Percentiles rank a stretch among this genome's conserved stretches.
phyloP scores from a whole-genome alignment of 2,888 invertebrate species.

The Ornithoptera alexandrae region DNA sequence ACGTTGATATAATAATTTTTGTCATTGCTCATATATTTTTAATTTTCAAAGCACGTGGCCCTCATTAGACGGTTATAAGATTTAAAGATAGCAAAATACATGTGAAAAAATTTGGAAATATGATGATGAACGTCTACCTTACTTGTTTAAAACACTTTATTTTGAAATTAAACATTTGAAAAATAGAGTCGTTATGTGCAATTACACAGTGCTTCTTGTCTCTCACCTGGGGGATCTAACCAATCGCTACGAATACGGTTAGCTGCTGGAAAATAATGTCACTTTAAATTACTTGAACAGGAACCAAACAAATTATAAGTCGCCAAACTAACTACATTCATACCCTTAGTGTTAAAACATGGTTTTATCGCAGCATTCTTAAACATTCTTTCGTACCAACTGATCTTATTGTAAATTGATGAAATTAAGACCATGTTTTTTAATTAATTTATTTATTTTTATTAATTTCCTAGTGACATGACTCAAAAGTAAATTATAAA shows the following conservation, averaged over 20 bases:
- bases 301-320: constrained; percentile 12
- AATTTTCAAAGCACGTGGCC: no score
- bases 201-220: constrained; percentile 21
- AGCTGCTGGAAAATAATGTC: constrained; percentile 15
- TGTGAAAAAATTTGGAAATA: no score
- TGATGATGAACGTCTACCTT: neutral
- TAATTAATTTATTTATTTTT: no score
- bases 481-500: no score
- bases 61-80: no score
- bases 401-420: no score
- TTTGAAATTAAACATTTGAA: neutral
- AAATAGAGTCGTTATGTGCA: constrained; percentile 19
- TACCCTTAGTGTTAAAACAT: constrained; percentile 21
- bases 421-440: no score
- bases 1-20: no score
- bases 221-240: constrained; percentile 16
- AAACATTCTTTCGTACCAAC: neutral
- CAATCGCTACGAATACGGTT: constrained; percentile 12
- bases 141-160: neutral
- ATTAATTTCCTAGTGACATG: no score
- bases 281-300: constrained; percentile 22
- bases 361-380: constrained; percentile 15
- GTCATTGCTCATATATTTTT: no score
- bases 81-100: no score
- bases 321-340: constrained; percentile 23